Evolutionary conservation across 2,113 vertebrate species (phyloP).

Genomic region (Pygoscelis antarcticus): DNA sequence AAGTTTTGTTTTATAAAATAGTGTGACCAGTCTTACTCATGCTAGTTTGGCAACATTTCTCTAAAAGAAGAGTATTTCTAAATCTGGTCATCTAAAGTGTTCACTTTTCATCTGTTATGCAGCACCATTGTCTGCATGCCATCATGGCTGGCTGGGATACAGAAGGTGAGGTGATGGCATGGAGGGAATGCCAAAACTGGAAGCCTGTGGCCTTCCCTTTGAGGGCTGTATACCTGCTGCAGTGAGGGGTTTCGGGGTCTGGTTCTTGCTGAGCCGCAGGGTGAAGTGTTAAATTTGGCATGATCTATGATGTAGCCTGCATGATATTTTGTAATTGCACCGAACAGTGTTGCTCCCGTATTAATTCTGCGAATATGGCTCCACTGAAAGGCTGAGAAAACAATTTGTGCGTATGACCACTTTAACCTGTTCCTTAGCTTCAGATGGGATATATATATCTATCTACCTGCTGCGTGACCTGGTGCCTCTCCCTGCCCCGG

Average conservation of each 20-base stretch:
- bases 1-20: neutral
- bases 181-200: too few relatives aligned
- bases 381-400: neutral
- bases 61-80: neutral
- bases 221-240: neutral
- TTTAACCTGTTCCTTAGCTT: neutral
- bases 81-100: neutral
- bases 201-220: neutral
- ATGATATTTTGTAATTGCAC: neutral
- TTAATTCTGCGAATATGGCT: neutral
- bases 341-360: neutral
- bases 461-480: neutral
- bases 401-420: accelerated
- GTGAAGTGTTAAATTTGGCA: neutral
- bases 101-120: neutral
- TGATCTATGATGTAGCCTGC: accelerated
- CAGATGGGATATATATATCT: neutral
- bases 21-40: neutral
- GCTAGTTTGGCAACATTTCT: neutral
- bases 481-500: neutral
- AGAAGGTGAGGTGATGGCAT: neutral
- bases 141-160: too few relatives aligned
- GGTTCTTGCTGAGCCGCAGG: neutral
- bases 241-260: neutral
- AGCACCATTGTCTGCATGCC: neutral